These are phyloP conservation scores for Chelonoidis abingdonii DNA, from an alignment of 2,113 vertebrate genomes.

Conservation along the genomic window DNA sequence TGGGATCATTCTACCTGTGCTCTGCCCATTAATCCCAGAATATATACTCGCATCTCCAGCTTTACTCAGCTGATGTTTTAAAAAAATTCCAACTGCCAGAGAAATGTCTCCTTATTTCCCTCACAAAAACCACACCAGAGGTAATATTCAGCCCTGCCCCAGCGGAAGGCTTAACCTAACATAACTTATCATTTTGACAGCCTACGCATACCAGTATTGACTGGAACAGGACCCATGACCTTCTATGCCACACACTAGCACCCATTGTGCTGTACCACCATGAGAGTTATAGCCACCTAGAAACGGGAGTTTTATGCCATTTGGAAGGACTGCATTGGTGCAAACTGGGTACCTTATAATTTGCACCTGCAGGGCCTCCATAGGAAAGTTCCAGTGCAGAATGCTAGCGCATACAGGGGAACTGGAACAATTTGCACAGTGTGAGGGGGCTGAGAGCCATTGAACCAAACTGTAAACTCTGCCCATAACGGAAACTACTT, in stretches of 20 bases:
- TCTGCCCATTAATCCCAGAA: constrained; percentile 26
- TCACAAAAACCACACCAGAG: background rate
- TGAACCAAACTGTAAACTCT: no score
- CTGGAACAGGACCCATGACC: no score
- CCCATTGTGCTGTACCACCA: no score
- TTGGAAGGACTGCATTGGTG: background rate
- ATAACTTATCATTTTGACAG: background rate
- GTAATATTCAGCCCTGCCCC: background rate
- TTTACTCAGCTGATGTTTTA: background rate
- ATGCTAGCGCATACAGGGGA: no score
- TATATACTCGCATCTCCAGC: background rate
- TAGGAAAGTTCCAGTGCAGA: no score
- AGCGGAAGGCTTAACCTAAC: background rate
- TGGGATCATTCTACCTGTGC: constrained; percentile 6
- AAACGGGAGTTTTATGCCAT: background rate
- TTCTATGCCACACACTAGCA: no score
- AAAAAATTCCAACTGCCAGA: constrained; percentile 25
- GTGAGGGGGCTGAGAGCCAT: no score
- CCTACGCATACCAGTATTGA: no score
- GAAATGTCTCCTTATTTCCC: background rate
- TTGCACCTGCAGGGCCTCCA: no score
- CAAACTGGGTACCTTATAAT: no score
- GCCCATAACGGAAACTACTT: no score
- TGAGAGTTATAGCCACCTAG: background rate
- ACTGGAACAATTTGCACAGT: no score